Base-by-base conservation (phyloP, 1,140 invertebrate genomes). In the Conus ventricosus region DNA sequence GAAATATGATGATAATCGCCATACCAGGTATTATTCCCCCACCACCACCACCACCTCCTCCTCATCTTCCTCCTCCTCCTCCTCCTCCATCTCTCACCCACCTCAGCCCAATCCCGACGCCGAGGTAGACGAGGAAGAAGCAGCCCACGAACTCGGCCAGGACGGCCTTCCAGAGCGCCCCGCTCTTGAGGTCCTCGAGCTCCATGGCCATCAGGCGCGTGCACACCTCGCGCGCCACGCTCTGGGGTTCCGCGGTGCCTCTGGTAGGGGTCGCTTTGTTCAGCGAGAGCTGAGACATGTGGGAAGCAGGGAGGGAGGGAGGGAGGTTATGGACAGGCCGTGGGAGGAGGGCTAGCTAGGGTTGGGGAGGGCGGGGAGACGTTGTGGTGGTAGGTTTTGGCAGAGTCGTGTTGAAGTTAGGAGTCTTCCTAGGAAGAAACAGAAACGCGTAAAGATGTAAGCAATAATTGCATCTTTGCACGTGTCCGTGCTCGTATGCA, bases 91-190 rank as follows among this genome's bases (percentile, higher is more conserved):
- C 57, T 11, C 57, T 15, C 10, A 13, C 78, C 39, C 78, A 85
- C 81, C 90, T 81, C 13, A 93, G 84, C 10, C 90, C 90, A 3
- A 87, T 84, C 25, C 90, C 91, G 4, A 93, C 90, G 27, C 90
- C 85, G 63, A 91, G 90, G 23, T 93, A 84, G 5, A 87, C 88
- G 39, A 93, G 75, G 13, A 94, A 81, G 7, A 91, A 85, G 54
- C 91, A 91, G 23, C 93, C 93, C 60, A 94, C 15, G 80, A 92
- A 92, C 88, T 94, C 93, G 0, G 91, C 93, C 15, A 91, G 13
- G 13, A 89, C 89, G 15, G 92, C 93, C n/a, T 91, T 71, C 92
- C 92, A 94, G 39, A 94, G 89, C 27, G 90, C 88, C 0, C 90
- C 81, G 2, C 90, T 91, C 51, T 89, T 91, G 20, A 94, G 51